Percentiles rank a stretch among this genome's conserved stretches.
These are phyloP conservation scores for Tholera decimalis DNA, from an alignment of 2,888 invertebrate genomes.

Conservation along the genomic window DNA sequence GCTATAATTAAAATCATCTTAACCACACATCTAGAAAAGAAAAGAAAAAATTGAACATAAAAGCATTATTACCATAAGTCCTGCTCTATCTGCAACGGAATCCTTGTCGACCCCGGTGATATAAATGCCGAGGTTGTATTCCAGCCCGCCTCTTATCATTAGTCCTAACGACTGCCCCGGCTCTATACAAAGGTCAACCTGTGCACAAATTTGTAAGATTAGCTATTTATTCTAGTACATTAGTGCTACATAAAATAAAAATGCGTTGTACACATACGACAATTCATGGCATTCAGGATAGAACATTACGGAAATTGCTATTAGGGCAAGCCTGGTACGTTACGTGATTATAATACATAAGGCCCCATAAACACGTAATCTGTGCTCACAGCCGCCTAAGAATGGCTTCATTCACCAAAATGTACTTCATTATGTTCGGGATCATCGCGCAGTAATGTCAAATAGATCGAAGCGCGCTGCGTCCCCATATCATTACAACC, in stretches of 20 bases:
- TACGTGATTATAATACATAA: slow-evolving; percentile 48
- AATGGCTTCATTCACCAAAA: slow-evolving; percentile 65
- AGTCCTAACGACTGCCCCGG: slow-evolving; percentile 97
- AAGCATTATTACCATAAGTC: slow-evolving; percentile 93
- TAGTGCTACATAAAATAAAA: slow-evolving; percentile 35
- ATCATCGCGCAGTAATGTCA: slow-evolving; percentile 60
- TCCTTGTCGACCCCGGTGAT: slow-evolving; percentile 98
- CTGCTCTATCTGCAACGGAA: slow-evolving; percentile 97
- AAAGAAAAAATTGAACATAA: slow-evolving; percentile 19
- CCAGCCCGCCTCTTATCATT: slow-evolving; percentile 98
- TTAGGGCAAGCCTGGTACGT: slow-evolving; percentile 32
- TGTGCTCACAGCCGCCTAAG: slow-evolving; percentile 44
- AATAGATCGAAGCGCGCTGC: slow-evolving; percentile 62
- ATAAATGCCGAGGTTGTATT: slow-evolving; percentile 98
- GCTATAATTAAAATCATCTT: too few relatives aligned
- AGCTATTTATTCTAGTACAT: slow-evolving; percentile 42
- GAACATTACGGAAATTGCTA: slow-evolving; percentile 47
- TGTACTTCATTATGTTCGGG: slow-evolving; percentile 53
- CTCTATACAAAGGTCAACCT: slow-evolving; percentile 97
- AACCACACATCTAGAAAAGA: too few relatives aligned
- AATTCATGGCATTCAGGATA: slow-evolving; percentile 35
- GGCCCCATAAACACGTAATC: slow-evolving; percentile 54
- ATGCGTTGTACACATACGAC: slow-evolving; percentile 21
- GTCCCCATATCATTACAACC: slow-evolving; percentile 74
- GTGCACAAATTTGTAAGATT: slow-evolving; percentile 68